Evolutionary conservation across 2,888 invertebrate species (phyloP), one percentile per base, ranked within the genome.

Genomic region (Ochropacha duplaris): DNA sequence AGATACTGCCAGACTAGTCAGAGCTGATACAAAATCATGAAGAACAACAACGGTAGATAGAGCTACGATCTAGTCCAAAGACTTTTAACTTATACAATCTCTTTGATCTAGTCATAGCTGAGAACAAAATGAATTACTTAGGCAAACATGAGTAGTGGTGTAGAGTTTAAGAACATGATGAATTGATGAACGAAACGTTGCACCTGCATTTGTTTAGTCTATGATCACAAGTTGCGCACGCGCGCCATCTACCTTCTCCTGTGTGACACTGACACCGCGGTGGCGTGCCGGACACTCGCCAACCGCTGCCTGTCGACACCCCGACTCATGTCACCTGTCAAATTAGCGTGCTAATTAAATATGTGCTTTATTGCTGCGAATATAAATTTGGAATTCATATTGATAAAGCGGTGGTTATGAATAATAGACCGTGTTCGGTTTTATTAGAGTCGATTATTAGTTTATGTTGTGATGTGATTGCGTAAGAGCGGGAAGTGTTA

Each of bases 281-380:
- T n/a, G n/a, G n/a, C n/a, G n/a, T n/a, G n/a, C n/a, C n/a, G n/a
- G n/a, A 34, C 52, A 52, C 52, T 31, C 22, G 22, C 52, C 52
- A 31, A 22, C 52, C 31, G 31, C 31, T 52, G 52, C 12, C 22
- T 52, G 52, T 34, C 52, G 52, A 31, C 52, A 51, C 50, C 16
- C 2, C n/a, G 28, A 31, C 19, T 26, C 2, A 24, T 56, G 56
- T 56, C 54, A 59, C 50, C 54, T 59, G 54, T 54, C 56, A 59
- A 36, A 52, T 54, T 49, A 55, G 54, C 49, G 22, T 22, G 3
- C 26, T 14, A 19, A 31, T 52, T 19, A 31, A 52, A 52, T 52
- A 34, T 51, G 51, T 52, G 24, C 22, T 31, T 52, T 52, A 52
- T 31, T 52, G 16, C 31, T 52, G 8, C 22, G 12, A 28, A 51